Conservation (phyloP, 2,113 vertebrate species). For the Engystomops pustulosus region DNA sequence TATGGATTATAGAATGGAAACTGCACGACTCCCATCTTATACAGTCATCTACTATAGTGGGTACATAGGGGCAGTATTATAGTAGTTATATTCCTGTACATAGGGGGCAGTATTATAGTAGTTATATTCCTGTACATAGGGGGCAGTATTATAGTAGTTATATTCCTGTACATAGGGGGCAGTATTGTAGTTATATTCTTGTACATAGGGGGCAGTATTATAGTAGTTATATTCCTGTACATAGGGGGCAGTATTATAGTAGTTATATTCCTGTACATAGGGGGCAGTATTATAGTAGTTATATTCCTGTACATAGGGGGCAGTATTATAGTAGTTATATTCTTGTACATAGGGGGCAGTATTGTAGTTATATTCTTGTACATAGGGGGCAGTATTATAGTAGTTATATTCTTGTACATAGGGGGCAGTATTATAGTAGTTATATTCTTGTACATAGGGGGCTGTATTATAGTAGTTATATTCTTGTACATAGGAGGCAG, state of each 20-base stretch:
- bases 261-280: conserved; percentile 15
- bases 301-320: no score
- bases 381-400: no score
- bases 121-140: conserved; percentile 8
- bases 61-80: conserved; percentile 1
- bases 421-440: no score
- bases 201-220: conserved; percentile 7
- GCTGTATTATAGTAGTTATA: no score
- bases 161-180: neutral
- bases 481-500: neutral
- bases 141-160: conserved; percentile 8
- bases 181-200: conserved; percentile 16
- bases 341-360: no score
- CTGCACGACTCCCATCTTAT: neutral
- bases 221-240: conserved; percentile 18
- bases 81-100: conserved; percentile 3
- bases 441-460: no score
- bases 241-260: conserved; percentile 11
- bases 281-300: no score
- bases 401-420: no score
- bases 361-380: no score
- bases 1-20: neutral
- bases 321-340: no score
- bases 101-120: conserved; percentile 13
- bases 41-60: no score